Base-by-base conservation (phyloP, 2,888 invertebrate genomes). In the Agrotis clavis region DNA sequence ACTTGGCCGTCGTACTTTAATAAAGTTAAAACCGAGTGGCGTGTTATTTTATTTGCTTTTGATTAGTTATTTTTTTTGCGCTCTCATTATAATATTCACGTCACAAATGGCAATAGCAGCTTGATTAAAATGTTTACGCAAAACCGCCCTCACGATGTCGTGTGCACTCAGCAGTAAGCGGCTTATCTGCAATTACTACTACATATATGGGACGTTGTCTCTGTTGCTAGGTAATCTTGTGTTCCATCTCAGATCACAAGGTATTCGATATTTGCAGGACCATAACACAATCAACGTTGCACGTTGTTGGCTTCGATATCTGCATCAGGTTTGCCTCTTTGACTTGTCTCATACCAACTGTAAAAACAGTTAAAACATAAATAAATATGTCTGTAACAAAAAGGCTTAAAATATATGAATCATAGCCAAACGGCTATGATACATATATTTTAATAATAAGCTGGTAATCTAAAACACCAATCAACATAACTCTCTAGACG, bases 121-220 rank as follows among this genome's bases (percentile, higher is more conserved):
- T 41, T 41, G 11, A 41, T 9, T 41, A 1, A 2, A 41, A 11
- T 41, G 41, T 41, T 41, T 41, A 25, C 18, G 41, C 7, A 18
- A 35, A 48, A 41, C n/a, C 11, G 0, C 13, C 35, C 4, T 11
- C 45, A 51, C 11, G 11, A 56, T 18, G 48, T 41, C 41, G 11
- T 18, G 19, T 41, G 48, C 41, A 71, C 48, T 70, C 19, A 14
- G 14, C 18, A 54, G 19, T 14, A 61, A 19, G 30, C 14, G 50
- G 41, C 41, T 30, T 62, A 56, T 61, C 54, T 48, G 48, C 56
- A 56, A 71, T 72, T 9, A 41, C 41, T 41, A 50, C 62, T 50
- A n/a, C 19, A 18, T 41, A 54, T 41, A 41, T 11, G 41, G 6
- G 53, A n/a, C 7, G 30, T 5, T n/a, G 72, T 50, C 13, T 51